A percentile compares a stretch with the other conserved stretches of the same genome.
These are phyloP conservation scores for Agrotis exclamationis DNA, from an alignment of 2,888 invertebrate genomes.

Conservation along the genomic window DNA sequence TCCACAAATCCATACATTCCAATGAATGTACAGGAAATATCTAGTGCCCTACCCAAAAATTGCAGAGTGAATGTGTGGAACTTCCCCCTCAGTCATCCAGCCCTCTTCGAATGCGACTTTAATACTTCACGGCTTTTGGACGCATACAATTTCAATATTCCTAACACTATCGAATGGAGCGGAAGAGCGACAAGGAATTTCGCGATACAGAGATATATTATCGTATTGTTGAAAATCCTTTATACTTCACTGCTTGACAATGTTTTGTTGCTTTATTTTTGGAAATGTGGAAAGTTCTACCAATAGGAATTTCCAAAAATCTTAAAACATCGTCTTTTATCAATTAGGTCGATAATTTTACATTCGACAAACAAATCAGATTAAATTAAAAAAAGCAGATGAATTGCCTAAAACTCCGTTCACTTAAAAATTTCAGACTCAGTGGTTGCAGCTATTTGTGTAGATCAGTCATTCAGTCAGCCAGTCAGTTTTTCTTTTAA, in stretches of 20 bases:
- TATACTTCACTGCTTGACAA: conserved; percentile 19
- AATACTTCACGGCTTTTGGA: conserved; percentile 66
- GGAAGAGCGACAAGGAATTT: conserved; percentile 60
- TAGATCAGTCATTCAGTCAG: too few relatives aligned
- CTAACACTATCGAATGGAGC: conserved; percentile 58
- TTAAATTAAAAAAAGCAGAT: too few relatives aligned
- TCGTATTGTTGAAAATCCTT: conserved; percentile 35
- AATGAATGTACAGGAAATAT: conserved; percentile 41
- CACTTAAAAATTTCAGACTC: too few relatives aligned
- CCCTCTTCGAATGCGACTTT: conserved; percentile 60
- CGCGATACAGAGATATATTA: conserved; percentile 37
- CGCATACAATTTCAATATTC: conserved; percentile 67
- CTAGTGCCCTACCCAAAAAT: conserved; percentile 40
- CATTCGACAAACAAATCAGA: too few relatives aligned
- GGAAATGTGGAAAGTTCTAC: background rate
- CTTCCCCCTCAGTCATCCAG: conserved; percentile 47
- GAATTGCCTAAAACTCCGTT: too few relatives aligned
- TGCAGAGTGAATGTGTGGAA: conserved; percentile 45
- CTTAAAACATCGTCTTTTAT: too few relatives aligned
- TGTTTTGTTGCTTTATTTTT: conserved; percentile 32
- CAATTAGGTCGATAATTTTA: too few relatives aligned
- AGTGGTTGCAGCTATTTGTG: too few relatives aligned
- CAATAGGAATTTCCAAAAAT: too few relatives aligned
- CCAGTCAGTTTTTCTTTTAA: too few relatives aligned
- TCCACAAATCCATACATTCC: background rate